Conservation (phyloP, 2,888 invertebrate genomes). For the Phyllotreta striolata region DNA sequence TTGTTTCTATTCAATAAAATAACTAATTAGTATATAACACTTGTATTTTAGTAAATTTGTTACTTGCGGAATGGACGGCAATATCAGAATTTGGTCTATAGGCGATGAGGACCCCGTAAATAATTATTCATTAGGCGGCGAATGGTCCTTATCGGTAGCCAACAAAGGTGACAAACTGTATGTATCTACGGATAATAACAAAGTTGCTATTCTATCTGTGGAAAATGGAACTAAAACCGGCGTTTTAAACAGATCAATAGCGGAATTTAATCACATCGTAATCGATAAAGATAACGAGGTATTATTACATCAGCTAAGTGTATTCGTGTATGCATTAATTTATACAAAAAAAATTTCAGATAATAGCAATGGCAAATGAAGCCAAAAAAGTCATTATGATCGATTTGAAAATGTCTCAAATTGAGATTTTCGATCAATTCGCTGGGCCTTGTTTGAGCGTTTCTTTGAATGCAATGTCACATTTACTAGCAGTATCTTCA, state of each 20-base stretch:
- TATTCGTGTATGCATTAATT: too few species aligned
- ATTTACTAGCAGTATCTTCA: constrained; percentile 73
- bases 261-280: constrained; percentile 84
- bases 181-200: constrained; percentile 86
- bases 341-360: too few species aligned
- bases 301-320: constrained; percentile 36
- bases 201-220: constrained; percentile 83
- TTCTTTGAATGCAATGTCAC: constrained; percentile 70
- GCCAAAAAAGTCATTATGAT: constrained; percentile 73
- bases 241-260: constrained; percentile 85
- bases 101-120: constrained; percentile 88
- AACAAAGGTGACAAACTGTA: constrained; percentile 72
- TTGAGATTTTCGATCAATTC: constrained; percentile 64
- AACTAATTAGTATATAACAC: constrained; percentile 16
- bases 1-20: constrained; percentile 1
- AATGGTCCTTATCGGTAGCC: constrained; percentile 78
- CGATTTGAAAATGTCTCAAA: constrained; percentile 49
- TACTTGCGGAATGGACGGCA: constrained; percentile 92
- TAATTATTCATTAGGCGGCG: constrained; percentile 75
- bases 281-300: constrained; percentile 70
- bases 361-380: constrained; percentile 72
- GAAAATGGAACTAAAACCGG: constrained; percentile 86
- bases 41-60: constrained; percentile 69
- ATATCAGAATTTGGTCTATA: constrained; percentile 87
- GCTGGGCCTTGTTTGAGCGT: constrained; percentile 72